A percentile compares a stretch with the other conserved stretches of the same genome.
Conservation (phyloP, 92 coral and sea anemone species). For the Zoanthus sansibaricus region DNA sequence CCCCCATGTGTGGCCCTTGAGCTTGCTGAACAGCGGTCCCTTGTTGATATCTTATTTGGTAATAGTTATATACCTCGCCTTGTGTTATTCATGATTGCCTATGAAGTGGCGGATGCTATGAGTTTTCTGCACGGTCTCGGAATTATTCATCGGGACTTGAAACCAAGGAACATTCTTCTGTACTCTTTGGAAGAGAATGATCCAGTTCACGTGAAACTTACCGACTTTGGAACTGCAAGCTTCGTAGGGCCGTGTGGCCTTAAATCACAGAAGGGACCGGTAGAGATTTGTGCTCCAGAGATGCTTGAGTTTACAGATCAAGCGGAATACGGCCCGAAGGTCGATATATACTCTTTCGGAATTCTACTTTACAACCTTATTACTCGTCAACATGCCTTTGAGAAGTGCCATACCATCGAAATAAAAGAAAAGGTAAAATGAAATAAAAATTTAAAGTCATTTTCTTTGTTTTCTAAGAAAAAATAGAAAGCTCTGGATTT, state of each 20-base stretch:
- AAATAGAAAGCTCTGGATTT: no score
- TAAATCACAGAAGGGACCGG: constrained; percentile 58
- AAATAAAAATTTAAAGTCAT: no score
- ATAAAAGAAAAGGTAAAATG: constrained; percentile 14
- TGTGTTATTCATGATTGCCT: constrained; percentile 60
- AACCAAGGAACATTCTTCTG: constrained; percentile 71
- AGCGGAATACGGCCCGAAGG: constrained; percentile 67
- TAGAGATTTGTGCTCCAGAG: constrained; percentile 77
- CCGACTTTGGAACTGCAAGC: constrained; percentile 82
- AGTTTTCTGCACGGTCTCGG: constrained; percentile 60
- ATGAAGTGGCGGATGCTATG: constrained; percentile 72
- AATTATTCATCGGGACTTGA: constrained; percentile 75
- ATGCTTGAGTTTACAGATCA: constrained; percentile 66
- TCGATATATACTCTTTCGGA: constrained; percentile 76
- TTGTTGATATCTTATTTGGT: constrained; percentile 60
- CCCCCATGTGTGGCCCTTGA: constrained; percentile 74
- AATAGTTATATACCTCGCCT: constrained; percentile 54
- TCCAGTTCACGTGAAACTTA: constrained; percentile 67
- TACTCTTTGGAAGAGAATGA: constrained; percentile 66
- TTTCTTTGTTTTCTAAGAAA: no score
- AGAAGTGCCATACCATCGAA: background rate
- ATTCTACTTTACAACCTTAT: constrained; percentile 68
- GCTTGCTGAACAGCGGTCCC: constrained; percentile 63
- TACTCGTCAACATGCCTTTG: constrained; percentile 64
- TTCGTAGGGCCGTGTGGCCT: constrained; percentile 70